Base-by-base conservation (phyloP, 2,797 vertebrate species). In the Avahi laniger region DNA sequence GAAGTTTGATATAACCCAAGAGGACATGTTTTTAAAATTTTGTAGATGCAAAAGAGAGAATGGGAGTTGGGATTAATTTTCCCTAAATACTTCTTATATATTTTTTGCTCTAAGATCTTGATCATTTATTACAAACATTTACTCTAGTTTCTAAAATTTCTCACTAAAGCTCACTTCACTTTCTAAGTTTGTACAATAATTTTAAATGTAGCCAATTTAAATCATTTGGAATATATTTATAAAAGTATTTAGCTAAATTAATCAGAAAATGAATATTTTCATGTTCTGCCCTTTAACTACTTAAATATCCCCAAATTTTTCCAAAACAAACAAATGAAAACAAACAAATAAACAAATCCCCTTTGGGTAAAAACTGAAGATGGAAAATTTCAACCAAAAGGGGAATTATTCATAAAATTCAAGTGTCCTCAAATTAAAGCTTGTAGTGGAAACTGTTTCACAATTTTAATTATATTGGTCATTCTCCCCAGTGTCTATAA, bases 381-480 rank as follows among this genome's bases (percentile, higher is more conserved):
- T 89, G 95, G 97, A 96, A 96, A 96, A 96, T 97, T 97, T 96
- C 14, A 57, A 92, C 91, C 75, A 22, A 92, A 87, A 84, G 26
- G 61, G 54, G 87, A 81, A 88, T 97, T 96, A 93, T 94, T 96
- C 94, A 67, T 94, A 94, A 96, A 94, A 94, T 85, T 78, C 63
- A 94, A 94, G 43, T 79, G 67, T 93, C 92, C 35, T 91, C 48
- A 63, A 94, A 91, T 93, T 69, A 95, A 94, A 96, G 87, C 89
- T 84, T 86, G 88, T 92, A 95, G 95, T 96, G 97, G 97, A 97
- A 97, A 97, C 84, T 85, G 11, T 96, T 97, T 96, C 95, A 85
- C 95, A 97, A 96, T 80, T 86, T 89, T 95, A 97, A 96, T 97
- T 75, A n/a, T 46, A 24, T 89, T 89, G 94, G 63, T 46, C 76